phyloP scores from a whole-genome alignment of 2,888 invertebrate genomes.

The Fragum whitleyi region DNA sequence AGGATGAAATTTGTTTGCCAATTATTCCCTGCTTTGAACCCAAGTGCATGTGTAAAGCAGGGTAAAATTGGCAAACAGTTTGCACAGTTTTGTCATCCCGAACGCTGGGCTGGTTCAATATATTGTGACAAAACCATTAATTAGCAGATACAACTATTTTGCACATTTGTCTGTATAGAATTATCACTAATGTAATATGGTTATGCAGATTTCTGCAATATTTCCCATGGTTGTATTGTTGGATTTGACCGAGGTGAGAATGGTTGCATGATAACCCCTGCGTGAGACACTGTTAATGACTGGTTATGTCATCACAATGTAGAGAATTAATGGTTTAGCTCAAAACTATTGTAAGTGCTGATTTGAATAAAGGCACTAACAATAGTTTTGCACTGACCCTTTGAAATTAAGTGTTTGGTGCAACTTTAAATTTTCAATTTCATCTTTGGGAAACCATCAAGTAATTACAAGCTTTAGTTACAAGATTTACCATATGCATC shows the following conservation, averaged over 20 bases:
- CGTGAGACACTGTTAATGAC: slow-evolving; percentile 15
- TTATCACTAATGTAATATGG: background rate
- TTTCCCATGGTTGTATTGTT: background rate
- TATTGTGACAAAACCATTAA: background rate
- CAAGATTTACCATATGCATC: no score
- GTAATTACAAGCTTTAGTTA: no score
- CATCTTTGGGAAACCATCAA: background rate
- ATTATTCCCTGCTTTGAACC: no score
- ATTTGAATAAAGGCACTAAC: no score
- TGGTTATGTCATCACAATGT: background rate
- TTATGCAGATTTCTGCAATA: background rate
- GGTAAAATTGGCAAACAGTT: no score
- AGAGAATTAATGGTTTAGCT: no score
- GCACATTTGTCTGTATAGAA: background rate
- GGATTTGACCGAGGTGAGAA: background rate
- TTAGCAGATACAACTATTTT: background rate
- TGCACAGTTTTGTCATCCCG: no score
- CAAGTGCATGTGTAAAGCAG: no score
- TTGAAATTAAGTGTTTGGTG: slow-evolving; percentile 1
- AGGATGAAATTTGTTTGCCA: no score
- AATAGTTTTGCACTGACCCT: no score
- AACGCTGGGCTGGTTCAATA: no score
- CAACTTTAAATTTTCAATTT: background rate
- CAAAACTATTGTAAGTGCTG: no score
- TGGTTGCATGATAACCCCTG: slow-evolving; percentile 18